A percentile compares a stretch with the other conserved stretches of the same genome.
phyloP scores from a whole-genome alignment of 2,888 invertebrate species.

The Saturnia pavonia region DNA sequence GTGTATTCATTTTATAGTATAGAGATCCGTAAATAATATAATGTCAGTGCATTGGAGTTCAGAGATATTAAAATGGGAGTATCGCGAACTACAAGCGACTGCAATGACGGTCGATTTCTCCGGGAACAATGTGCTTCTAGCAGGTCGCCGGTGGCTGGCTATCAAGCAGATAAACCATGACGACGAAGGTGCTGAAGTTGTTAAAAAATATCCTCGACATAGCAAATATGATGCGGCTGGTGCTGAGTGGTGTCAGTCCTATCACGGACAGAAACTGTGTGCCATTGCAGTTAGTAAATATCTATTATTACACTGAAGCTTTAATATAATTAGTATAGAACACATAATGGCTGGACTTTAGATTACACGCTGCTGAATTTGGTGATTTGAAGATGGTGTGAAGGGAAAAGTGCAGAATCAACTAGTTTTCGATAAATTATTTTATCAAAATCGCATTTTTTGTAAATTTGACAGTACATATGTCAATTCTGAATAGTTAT shows the following conservation, averaged over 20 bases:
- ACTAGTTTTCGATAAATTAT: too few species aligned
- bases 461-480: too few species aligned
- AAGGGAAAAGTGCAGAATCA: too few species aligned
- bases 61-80: constrained; percentile 84
- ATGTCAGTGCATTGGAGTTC: constrained; percentile 80
- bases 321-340: constrained; percentile 9
- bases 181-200: constrained; percentile 84
- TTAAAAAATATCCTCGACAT: constrained; percentile 91
- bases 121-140: constrained; percentile 92
- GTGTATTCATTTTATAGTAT: not conserved
- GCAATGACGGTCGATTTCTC: constrained; percentile 95
- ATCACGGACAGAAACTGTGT: constrained; percentile 89
- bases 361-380: too few species aligned
- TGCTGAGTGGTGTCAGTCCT: constrained; percentile 95
- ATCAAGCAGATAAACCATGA: constrained; percentile 88
- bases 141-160: constrained; percentile 91
- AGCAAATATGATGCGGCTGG: constrained; percentile 97
- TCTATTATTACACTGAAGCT: constrained; percentile 14
- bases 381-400: too few species aligned
- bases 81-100: constrained; percentile 93
- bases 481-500: too few species aligned
- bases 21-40: constrained; percentile 16
- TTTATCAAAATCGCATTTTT: too few species aligned
- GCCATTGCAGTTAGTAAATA: constrained; percentile 88
- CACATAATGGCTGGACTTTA: too few species aligned